Percentiles rank a stretch among this genome's conserved stretches.
Evolutionary conservation across 1,140 invertebrate species (phyloP).

Genomic region (Drosophila repletoides): DNA sequence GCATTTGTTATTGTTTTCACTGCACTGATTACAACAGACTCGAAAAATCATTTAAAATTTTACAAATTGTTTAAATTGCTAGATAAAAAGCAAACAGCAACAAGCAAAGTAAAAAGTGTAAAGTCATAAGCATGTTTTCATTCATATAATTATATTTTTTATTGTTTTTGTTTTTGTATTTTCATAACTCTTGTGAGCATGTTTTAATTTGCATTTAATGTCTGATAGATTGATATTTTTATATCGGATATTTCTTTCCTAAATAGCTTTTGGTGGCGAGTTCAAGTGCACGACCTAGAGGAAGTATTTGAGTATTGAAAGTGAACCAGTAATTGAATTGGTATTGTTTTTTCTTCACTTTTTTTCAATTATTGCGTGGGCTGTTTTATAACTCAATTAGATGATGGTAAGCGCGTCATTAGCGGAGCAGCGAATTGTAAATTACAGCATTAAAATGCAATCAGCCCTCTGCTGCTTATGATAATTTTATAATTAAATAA

Average conservation of each 20-base stretch:
- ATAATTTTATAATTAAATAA: slow-evolving; percentile 31
- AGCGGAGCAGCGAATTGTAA: slow-evolving; percentile 33
- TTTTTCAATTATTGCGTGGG: slow-evolving; percentile 49
- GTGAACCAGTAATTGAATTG: slow-evolving; percentile 33
- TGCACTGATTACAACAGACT: slow-evolving; percentile 1
- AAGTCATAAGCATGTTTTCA: no score
- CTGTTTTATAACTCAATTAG: slow-evolving; percentile 68
- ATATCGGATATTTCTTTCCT: slow-evolving; percentile 11
- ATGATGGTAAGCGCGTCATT: slow-evolving; percentile 63
- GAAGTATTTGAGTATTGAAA: slow-evolving; percentile 38
- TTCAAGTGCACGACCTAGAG: slow-evolving; percentile 58
- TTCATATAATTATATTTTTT: no score
- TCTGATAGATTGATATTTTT: slow-evolving; percentile 1
- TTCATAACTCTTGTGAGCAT: no score
- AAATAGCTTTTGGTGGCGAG: slow-evolving; percentile 18
- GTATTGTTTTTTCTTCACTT: slow-evolving; percentile 31
- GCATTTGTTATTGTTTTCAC: no score
- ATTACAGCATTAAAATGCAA: slow-evolving; percentile 53
- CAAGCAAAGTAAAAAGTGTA: slow-evolving; percentile 1
- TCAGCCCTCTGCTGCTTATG: slow-evolving; percentile 34
- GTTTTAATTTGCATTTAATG: slow-evolving; percentile 23
- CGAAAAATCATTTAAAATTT: slow-evolving; percentile 15
- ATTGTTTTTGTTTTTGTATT: no score
- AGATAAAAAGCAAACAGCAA: slow-evolving; percentile 12
- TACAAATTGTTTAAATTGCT: slow-evolving; percentile 21